Conservation (phyloP, 2,113 vertebrate genomes). For the Lycaon pictus region DNA sequence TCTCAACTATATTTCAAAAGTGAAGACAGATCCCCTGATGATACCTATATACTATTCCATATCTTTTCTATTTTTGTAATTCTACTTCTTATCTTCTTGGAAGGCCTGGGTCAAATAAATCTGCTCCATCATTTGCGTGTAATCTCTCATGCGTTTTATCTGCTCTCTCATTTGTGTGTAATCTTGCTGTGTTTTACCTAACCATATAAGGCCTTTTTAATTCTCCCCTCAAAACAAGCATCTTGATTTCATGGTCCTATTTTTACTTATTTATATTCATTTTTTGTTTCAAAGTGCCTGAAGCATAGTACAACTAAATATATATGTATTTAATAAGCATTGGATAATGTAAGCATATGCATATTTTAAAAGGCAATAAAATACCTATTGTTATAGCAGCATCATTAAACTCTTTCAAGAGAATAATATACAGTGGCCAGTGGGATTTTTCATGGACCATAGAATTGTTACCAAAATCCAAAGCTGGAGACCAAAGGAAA, state of each 20-base stretch:
- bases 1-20: conserved; percentile 8
- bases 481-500: neutral
- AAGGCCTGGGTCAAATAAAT: neutral
- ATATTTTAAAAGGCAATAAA: neutral
- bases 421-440: neutral
- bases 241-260: neutral
- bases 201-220: neutral
- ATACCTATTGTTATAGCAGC: neutral
- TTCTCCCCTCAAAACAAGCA: neutral
- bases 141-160: neutral
- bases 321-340: neutral
- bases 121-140: neutral
- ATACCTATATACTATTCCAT: neutral
- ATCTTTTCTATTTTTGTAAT: neutral
- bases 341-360: neutral
- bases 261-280: neutral
- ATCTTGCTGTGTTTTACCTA: neutral
- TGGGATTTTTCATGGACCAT: neutral
- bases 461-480: neutral
- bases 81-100: neutral
- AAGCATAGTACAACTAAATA: neutral
- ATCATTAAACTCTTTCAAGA: neutral
- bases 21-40: neutral
- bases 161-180: neutral
- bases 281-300: neutral